Conservation (phyloP, 2,797 vertebrate species). For the Notolepis coatsorum region DNA sequence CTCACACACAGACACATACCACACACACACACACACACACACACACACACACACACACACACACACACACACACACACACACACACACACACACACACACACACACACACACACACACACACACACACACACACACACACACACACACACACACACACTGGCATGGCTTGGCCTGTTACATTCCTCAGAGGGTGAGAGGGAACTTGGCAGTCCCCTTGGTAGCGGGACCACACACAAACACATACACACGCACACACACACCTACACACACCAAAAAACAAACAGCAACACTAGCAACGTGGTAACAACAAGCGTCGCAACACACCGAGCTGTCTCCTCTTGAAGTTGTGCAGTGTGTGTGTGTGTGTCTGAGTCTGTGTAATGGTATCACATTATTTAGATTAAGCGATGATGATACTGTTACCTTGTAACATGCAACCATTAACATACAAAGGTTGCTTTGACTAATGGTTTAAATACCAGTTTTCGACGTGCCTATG, state of each 20-base stretch:
- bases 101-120: conserved; percentile 4
- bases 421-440: no score
- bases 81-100: conserved; percentile 35
- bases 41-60: conserved; percentile 37
- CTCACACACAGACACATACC: conserved; percentile 36
- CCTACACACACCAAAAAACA: conserved; percentile 5
- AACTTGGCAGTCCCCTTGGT: conserved; percentile 68
- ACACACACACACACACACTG: conserved; percentile 27
- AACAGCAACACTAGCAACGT: conserved; percentile 67
- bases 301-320: conserved; percentile 42
- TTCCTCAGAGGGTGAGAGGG: conserved; percentile 58
- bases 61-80: conserved; percentile 33
- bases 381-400: conserved; percentile 70
- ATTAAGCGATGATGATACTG: no score
- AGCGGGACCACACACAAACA: conserved; percentile 65
- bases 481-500: no score
- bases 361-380: conserved; percentile 46
- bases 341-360: conserved; percentile 38
- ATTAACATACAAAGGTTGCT: no score
- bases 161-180: conserved; percentile 46
- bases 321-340: conserved; percentile 38
- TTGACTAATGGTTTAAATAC: no score
- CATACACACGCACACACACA: conserved; percentile 33
- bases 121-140: neutral
- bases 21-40: conserved; percentile 34